Evolutionary conservation across 2,797 vertebrate species (phyloP).

Genomic region (Ptychadena robeensis): DNA sequence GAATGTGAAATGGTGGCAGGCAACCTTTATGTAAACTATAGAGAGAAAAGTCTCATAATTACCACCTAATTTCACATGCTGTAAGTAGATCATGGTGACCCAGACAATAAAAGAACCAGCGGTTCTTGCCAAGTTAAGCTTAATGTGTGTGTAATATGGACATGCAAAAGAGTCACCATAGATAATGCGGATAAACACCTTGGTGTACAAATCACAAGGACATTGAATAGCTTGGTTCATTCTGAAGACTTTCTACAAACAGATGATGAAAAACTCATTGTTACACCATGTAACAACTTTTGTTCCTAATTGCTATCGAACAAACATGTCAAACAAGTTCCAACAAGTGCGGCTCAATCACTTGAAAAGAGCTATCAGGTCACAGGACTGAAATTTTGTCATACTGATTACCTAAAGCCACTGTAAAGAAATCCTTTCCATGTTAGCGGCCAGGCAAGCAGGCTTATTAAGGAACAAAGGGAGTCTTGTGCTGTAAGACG

Average conservation of each 20-base stretch:
- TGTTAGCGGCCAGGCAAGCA: slow-evolving; percentile 66
- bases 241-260: slow-evolving; percentile 63
- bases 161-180: slow-evolving; percentile 31
- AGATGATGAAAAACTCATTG: slow-evolving; percentile 61
- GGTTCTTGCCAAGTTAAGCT: slow-evolving; percentile 51
- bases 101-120: slow-evolving; percentile 57
- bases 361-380: slow-evolving; percentile 69
- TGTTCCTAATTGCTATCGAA: slow-evolving; percentile 64
- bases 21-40: slow-evolving; percentile 40
- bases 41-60: slow-evolving; percentile 56
- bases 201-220: slow-evolving; percentile 57
- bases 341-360: slow-evolving; percentile 69
- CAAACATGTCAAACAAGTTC: slow-evolving; percentile 69
- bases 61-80: slow-evolving; percentile 57
- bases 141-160: slow-evolving; percentile 35
- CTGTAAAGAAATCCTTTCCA: slow-evolving; percentile 66
- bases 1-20: slow-evolving; percentile 45
- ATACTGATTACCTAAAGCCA: slow-evolving; percentile 70
- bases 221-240: slow-evolving; percentile 61
- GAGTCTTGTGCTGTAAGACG: slow-evolving; percentile 70
- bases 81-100: slow-evolving; percentile 62
- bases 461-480: slow-evolving; percentile 71
- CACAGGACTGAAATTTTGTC: slow-evolving; percentile 71
- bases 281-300: slow-evolving; percentile 62
- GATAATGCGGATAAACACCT: slow-evolving; percentile 55